These are phyloP conservation scores for Parelbella ahira DNA, from an alignment of 2,888 invertebrate genomes.

Conservation along the genomic window DNA sequence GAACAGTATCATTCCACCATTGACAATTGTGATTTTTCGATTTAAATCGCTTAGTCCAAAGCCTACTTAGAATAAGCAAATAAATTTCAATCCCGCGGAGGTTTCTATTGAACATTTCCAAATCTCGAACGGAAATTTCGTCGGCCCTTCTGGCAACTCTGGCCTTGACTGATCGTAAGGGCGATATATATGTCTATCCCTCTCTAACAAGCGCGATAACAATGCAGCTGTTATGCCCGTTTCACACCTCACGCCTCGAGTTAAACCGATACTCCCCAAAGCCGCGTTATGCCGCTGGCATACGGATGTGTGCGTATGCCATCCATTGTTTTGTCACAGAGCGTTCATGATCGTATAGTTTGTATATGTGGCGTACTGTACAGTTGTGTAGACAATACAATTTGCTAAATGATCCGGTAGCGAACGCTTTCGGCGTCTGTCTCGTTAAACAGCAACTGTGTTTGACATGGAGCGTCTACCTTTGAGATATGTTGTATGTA, in stretches of 20 bases:
- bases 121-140: not conserved
- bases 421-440: no score
- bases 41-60: no score
- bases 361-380: conserved; percentile 10
- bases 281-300: conserved; percentile 31
- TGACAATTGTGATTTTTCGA: no score
- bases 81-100: no score
- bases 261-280: conserved; percentile 44
- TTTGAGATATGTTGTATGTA: no score
- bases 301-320: conserved; percentile 28
- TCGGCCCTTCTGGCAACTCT: conserved; percentile 31
- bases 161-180: conserved; percentile 28
- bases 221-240: conserved; percentile 56
- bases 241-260: conserved; percentile 54
- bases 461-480: no score
- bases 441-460: no score
- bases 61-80: no score
- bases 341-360: conserved; percentile 14
- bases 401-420: no score
- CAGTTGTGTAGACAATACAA: conserved; percentile 25
- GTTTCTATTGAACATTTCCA: not conserved
- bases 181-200: conserved; percentile 28
- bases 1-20: no score
- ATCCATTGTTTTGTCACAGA: conserved; percentile 31
- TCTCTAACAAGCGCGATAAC: conserved; percentile 52